Conservation (phyloP, 2,797 vertebrate genomes). For the Alosa sapidissima region DNA sequence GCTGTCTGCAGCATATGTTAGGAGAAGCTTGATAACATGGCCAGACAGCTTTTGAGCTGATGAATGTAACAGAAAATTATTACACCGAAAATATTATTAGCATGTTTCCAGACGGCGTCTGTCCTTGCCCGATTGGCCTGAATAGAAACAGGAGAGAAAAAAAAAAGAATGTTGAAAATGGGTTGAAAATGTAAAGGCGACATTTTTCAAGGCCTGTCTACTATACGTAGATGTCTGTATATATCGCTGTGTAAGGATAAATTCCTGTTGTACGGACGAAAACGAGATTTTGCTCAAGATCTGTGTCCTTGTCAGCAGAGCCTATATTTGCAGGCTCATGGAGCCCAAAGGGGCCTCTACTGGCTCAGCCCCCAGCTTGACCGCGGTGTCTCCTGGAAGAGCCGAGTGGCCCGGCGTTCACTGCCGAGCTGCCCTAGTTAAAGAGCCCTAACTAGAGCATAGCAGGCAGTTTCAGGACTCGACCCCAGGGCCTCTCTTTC, state of each 20-base stretch:
- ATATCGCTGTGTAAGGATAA: background rate
- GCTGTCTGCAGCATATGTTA: background rate
- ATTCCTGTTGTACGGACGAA: background rate
- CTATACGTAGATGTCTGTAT: background rate
- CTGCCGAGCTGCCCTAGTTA: slow-evolving; percentile 64
- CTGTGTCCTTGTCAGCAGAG: background rate
- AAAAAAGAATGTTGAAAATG: background rate
- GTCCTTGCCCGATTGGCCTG: background rate
- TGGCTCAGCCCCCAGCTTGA: background rate
- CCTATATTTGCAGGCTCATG: background rate
- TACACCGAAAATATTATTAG: background rate
- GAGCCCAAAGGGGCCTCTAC: background rate
- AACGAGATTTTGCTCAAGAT: background rate
- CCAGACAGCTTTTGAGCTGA: background rate
- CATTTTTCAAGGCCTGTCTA: background rate
- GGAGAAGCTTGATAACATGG: background rate
- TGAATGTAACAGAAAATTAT: background rate
- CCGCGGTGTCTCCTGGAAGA: slow-evolving; percentile 48
- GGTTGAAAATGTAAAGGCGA: background rate
- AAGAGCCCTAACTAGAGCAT: slow-evolving; percentile 74
- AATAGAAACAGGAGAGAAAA: background rate
- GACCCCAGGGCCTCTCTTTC: slow-evolving; percentile 54
- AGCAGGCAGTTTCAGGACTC: slow-evolving; percentile 65
- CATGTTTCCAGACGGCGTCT: background rate
- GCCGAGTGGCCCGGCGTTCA: slow-evolving; percentile 56